phyloP scores from a whole-genome alignment of 2,888 invertebrate genomes.

The Camponotus fellah region DNA sequence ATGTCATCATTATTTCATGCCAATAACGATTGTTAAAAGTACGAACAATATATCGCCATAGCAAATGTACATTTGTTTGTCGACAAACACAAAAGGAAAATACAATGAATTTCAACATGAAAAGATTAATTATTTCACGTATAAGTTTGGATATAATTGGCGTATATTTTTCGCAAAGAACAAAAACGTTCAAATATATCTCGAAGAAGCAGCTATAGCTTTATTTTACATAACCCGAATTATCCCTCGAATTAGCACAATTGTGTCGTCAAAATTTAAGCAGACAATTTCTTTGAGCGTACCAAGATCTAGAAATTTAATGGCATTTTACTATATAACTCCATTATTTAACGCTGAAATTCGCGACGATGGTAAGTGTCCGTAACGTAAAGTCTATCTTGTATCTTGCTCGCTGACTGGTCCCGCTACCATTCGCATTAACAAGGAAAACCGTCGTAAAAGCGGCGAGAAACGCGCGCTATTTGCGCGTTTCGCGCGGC shows the following conservation, averaged over 20 bases:
- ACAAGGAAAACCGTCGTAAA: conserved; percentile 9
- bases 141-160: not conserved
- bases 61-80: not conserved
- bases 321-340: not conserved
- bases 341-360: conserved; percentile 1
- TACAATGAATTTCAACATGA: not conserved
- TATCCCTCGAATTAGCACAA: not conserved
- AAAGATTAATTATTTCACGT: not conserved
- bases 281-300: not conserved
- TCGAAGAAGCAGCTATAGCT: not conserved
- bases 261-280: not conserved
- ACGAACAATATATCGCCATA: not conserved
- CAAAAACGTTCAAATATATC: not conserved
- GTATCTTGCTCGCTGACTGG: not conserved
- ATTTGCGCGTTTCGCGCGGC: not conserved
- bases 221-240: not conserved
- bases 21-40: not conserved
- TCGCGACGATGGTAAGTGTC: not conserved
- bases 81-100: not conserved
- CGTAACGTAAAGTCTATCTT: not conserved
- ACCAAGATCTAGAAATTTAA: not conserved
- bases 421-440: not conserved
- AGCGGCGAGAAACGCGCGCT: conserved; percentile 5
- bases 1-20: conserved; percentile 12
- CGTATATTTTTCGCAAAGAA: not conserved